A percentile compares a stretch with the other conserved stretches of the same genome.
Evolutionary conservation across 2,797 vertebrate species (phyloP).

Genomic region (Myripristis jacobus): DNA sequence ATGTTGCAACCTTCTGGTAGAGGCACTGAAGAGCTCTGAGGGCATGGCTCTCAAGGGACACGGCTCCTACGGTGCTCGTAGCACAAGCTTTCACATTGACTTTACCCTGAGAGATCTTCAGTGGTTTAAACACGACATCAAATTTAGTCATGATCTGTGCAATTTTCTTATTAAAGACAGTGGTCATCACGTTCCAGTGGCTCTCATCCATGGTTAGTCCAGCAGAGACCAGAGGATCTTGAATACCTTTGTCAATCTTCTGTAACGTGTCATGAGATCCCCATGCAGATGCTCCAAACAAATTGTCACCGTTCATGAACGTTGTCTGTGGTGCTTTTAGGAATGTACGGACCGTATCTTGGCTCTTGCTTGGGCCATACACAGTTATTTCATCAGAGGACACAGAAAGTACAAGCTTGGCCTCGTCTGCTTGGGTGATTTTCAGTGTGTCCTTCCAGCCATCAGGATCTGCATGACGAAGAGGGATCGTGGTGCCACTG

Average conservation of each 20-base stretch:
- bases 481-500: fast-evolving
- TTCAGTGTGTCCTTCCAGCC: background rate
- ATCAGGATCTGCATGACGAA: constrained; percentile 11
- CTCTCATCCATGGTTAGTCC: constrained; percentile 52
- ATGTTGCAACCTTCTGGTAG: constrained; percentile 69
- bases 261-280: fast-evolving
- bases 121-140: constrained; percentile 52
- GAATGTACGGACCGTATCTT: fast-evolving
- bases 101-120: fast-evolving
- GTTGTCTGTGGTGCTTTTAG: constrained; percentile 1
- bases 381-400: constrained; percentile 12
- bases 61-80: background rate
- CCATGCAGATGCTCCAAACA: background rate
- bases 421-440: background rate
- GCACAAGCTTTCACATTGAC: constrained; percentile 46
- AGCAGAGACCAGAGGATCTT: constrained; percentile 33
- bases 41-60: constrained; percentile 71
- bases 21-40: constrained; percentile 72
- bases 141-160: constrained; percentile 61
- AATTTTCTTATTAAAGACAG: background rate
- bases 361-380: constrained; percentile 11
- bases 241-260: constrained; percentile 40
- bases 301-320: fast-evolving
- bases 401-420: constrained; percentile 48
- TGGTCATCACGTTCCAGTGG: constrained; percentile 50